Base-by-base conservation (phyloP, 2,113 vertebrate species). In the Gallinago jamesoni region DNA sequence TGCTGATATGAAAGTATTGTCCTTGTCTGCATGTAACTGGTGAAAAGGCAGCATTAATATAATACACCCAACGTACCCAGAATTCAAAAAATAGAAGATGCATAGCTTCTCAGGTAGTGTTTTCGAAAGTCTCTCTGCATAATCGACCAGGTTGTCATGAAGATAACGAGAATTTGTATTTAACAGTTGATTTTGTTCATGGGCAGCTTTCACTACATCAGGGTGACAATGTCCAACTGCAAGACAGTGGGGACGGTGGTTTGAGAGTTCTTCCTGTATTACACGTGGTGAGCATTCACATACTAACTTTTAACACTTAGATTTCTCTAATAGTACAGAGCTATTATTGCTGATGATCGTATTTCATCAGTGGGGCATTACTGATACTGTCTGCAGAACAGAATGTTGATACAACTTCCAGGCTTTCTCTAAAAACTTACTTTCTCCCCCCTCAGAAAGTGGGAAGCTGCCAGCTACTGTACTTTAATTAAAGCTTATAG, bases 211-310 rank as follows among this genome's bases (percentile, higher is more conserved):
- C 76, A 99, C 98, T 69, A 99, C n/a, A 4, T 97, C 97, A 30
- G 99, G 98, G 66, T 99, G 99, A 96, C 99, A 99, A 25, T 99
- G 99, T 55, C 99, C 99, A 68, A 99, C 99, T 99, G 94, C 70
- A 98, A 96, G 89, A 97, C 73, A 97, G 70, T 1, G 22, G 24
- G 14, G 47, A 66, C 43, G 87, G 16, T 11, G 7, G 23, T 78
- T 59, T 74, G 20, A 81, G 45, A 60, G 30, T 48, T 70, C 52
- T 41, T 73, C 31, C 1, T 20, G 0, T 9, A 4, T 50, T 50
- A 30, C 7, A 2, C 11, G 2, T 2, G 2, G 16, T 80, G 43
- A 31, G 73, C 3, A 7, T 69, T 55, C 55, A 27, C 13, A 12
- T 12, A 12, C 1, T 18, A 52, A 8, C 20, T 23, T 45, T 14